These are phyloP conservation scores for Synanthedon formicaeformis DNA, from an alignment of 2,888 invertebrate genomes.

Conservation along the genomic window DNA sequence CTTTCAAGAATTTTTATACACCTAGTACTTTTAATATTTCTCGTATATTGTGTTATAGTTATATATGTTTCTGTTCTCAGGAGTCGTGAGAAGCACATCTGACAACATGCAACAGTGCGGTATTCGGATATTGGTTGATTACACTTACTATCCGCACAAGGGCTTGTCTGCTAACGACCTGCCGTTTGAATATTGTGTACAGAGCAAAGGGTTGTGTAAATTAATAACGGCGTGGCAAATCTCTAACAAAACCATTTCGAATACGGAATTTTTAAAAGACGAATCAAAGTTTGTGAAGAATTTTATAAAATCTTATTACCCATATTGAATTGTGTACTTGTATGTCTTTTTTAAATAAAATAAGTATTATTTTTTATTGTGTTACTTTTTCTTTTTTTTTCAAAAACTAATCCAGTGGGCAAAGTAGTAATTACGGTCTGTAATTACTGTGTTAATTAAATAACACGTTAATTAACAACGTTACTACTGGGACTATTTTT, in stretches of 20 bases:
- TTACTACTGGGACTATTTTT: too few species aligned
- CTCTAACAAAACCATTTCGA: constrained; percentile 45
- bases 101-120: constrained; percentile 43
- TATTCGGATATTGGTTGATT: constrained; percentile 41
- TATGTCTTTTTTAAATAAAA: too few species aligned
- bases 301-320: constrained; percentile 23
- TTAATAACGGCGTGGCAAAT: constrained; percentile 54
- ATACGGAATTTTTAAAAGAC: constrained; percentile 49
- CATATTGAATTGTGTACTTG: background rate
- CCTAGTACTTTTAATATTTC: too few species aligned
- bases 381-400: too few species aligned
- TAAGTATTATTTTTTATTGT: too few species aligned
- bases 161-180: constrained; percentile 17
- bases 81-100: constrained; percentile 33
- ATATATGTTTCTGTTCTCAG: constrained; percentile 22
- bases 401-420: too few species aligned
- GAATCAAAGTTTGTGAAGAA: constrained; percentile 43
- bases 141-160: constrained; percentile 43
- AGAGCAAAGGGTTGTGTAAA: constrained; percentile 41
- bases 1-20: too few species aligned
- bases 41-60: too few species aligned
- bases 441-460: too few species aligned
- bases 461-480: too few species aligned
- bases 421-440: too few species aligned
- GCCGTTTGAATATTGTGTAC: constrained; percentile 49